Evolutionary conservation across 2,797 vertebrate genomes (phyloP), one percentile per base, ranked within the genome.

Genomic region (Anabacerthia variegaticeps): DNA sequence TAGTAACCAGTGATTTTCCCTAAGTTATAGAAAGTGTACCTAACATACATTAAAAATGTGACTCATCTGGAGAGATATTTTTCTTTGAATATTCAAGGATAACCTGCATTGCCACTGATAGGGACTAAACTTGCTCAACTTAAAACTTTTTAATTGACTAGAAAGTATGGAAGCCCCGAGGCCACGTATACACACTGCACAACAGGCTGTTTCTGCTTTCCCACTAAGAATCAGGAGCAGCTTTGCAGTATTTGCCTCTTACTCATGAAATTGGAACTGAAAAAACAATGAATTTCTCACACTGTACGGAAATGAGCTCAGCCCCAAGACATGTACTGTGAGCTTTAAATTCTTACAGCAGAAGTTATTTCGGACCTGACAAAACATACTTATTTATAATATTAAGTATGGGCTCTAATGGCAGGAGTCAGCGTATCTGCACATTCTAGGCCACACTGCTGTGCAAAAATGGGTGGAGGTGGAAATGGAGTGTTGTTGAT

Each of bases 141-240:
- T 92, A 67, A 66, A 88, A 91, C 89, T 96, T 96, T 94, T 95
- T 86, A 97, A 95, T 95, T 96, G 91, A 92, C 72, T 92, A 84
- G 75, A 67, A 95, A 96, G 65, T 67, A 37, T 88, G 76, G 69
- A 95, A 97, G 78, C 83, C 91, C 94, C 36, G 63, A 96, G 91
- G 92, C 93, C 95, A 96, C 23, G 2, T 65, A 88, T 10, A 59
- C 92, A 93, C 79, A 41, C 37, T 67, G 55, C 90, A 92, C 85
- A 96, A 80, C 67, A 92, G 89, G 71, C 73, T 61, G 43, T 46
- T 85, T 76, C 56, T 65, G 77, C 55, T 87, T 95, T 84, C 88
- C 87, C 88, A 72, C 76, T 21, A 95, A 93, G 84, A 93, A 82
- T 51, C 71, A 85, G 43, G 28, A 88, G 67, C 91, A 88, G 58